Percentiles rank a stretch among this genome's conserved stretches.
These are phyloP conservation scores for Eriocheir sinensis DNA, from an alignment of 1,140 invertebrate species.

Conservation along the genomic window DNA sequence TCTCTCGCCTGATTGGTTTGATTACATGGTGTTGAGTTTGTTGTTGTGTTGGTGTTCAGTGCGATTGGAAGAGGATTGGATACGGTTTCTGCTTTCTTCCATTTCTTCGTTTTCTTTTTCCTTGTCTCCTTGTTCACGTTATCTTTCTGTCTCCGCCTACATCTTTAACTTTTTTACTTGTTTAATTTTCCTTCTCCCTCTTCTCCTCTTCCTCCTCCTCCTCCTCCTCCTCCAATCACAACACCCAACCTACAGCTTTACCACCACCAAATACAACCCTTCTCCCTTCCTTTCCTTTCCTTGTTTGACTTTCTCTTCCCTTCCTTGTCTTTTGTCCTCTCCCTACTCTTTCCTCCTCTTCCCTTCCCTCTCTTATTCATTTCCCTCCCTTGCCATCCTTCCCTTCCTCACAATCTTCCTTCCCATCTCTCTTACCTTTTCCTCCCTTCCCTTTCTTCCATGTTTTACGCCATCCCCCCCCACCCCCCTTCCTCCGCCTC, in stretches of 20 bases:
- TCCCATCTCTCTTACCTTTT: not conserved
- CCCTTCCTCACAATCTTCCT: not conserved
- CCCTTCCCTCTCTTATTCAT: not conserved
- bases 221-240: too few species aligned
- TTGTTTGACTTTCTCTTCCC: not conserved
- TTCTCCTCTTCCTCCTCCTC: not conserved
- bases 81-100: too few species aligned
- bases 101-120: not conserved
- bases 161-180: too few species aligned
- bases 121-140: not conserved
- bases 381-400: not conserved
- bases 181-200: not conserved
- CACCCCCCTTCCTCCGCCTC: not conserved
- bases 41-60: too few species aligned
- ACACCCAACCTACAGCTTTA: too few species aligned
- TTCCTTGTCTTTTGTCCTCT: not conserved
- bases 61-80: too few species aligned
- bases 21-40: too few species aligned
- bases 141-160: not conserved
- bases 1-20: too few species aligned
- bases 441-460: not conserved
- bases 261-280: too few species aligned
- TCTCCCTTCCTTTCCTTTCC: not conserved
- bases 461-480: not conserved
- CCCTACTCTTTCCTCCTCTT: not conserved